Evolutionary conservation across 1,140 invertebrate genomes (phyloP), one percentile per base, ranked within the genome.

Genomic region (Anastrepha obliqua): DNA sequence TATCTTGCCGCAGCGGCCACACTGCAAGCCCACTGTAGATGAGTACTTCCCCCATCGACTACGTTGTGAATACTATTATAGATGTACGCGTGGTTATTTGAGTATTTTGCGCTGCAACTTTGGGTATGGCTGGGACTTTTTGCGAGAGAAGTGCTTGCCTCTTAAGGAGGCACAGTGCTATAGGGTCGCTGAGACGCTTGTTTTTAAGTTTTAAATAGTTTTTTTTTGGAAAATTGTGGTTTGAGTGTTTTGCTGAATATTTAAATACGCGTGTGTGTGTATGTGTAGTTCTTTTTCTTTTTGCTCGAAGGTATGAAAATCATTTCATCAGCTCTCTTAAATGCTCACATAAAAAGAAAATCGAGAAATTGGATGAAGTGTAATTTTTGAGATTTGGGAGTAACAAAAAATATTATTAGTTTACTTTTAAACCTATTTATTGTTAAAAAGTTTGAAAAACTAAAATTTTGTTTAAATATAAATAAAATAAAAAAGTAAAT

Each of bases 1-100:
- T 9, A 39, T 29, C 29, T 11, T 20, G 44, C 15, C 74, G 8
- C 9, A 42, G 3, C 86, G 90, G n/a, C 91, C 91, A 6, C 89
- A 91, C 3, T 92, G 91, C 59, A 88, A 90, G 15, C 9, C 78
- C 17, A 4, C 39, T 2, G 86, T 74, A 4, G 89, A 91, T 87
- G 87, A 89, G 8, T 91, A 88, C 29, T 88, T 91, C 87, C 88
- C 91, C 0, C 91, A 92, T 88, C 88, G 88, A 9, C 58, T 90
- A 20, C 91, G 90, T 17, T 92, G 91, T 85, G 91, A 92, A 60
- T 92, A 92, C 74, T 92, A 89, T 67, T 92, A 91, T 59, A 89
- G 89, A 20, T 92, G 91, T 85, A 74, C 91, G 15, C 85, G 88
- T 42, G 91, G 91, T 15, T 92, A 88, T 67, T 64, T 92, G 81